Conservation (phyloP, 2,113 vertebrate genomes). For the Thinocorus orbignyianus region DNA sequence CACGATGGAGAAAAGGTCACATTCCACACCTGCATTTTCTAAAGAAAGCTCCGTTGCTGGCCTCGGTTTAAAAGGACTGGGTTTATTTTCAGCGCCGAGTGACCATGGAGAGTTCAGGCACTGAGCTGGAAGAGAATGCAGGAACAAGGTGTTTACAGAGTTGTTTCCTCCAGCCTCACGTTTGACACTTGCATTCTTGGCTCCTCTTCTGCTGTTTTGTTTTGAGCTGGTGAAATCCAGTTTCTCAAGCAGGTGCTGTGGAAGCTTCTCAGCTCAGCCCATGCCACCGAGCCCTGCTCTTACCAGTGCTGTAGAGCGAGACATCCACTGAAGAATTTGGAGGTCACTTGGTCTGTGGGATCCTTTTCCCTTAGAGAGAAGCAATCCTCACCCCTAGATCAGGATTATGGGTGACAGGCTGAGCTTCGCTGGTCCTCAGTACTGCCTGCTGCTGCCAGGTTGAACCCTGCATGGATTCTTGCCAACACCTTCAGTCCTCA, state of each 20-base stretch:
- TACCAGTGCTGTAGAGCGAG: background rate
- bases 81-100: slow-evolving; percentile 34
- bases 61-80: background rate
- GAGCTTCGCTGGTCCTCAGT: background rate
- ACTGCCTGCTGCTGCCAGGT: background rate
- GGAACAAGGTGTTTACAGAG: slow-evolving; percentile 41
- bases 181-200: background rate
- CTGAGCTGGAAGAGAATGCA: background rate
- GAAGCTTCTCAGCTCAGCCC: background rate
- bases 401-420: too few species aligned
- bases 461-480: background rate
- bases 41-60: slow-evolving; percentile 38
- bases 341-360: background rate
- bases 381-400: too few species aligned
- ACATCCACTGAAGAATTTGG: background rate
- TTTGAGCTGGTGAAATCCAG: background rate
- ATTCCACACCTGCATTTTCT: slow-evolving; percentile 49
- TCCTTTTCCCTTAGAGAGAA: background rate
- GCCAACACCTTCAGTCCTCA: rapidly evolving
- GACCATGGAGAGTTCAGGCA: background rate
- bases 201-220: background rate
- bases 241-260: slow-evolving; percentile 2
- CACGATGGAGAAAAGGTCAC: background rate
- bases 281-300: background rate
- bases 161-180: background rate